Base-by-base conservation (phyloP, 53 echinoderm and acorn worm genomes). In the Mesocentrotus franciscanus region DNA sequence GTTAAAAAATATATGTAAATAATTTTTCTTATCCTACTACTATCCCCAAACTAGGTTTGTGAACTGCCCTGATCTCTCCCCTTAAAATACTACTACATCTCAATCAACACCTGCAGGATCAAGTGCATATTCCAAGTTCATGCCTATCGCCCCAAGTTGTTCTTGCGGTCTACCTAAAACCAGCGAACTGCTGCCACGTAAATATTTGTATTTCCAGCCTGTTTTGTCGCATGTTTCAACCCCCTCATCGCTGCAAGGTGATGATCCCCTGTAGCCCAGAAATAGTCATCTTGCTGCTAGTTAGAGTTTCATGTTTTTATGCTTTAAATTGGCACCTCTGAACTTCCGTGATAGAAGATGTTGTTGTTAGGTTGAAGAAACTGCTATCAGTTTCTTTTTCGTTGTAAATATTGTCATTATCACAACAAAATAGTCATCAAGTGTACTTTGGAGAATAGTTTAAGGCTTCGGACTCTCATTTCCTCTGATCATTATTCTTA, bases 151-250 rank as follows among this genome's bases (percentile, higher is more conserved):
- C 87, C 29, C 7, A 57, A 87, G 87, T 87, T 87, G 87, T 87
- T 87, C 87, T 87, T 87, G 87, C 59, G 87, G 87, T 87, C 87
- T 87, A 84, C 87, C 56, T 87, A 57, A 87, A 87, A 87, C 87
- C 85, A 58, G 87, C 58, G 58, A 8, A 87, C 87, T 59, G 87
- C 87, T 59, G 87, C 75, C 75, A 64, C 81, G 42, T 87, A 87
- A 87, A 87, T 87, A 87, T 87, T 87, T 87, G 87, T 87, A 56
- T 58, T 87, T 56, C 87, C 87, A 87, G 87, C 58, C 87, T 87
- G 87, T 87, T 87, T 0, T 10, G 11, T 59, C 58, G 87, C 87
- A 58, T 87, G 87, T 87, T 58, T 87, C 87, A 87, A 87, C 87
- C 87, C 87, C 87, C 87, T 87, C 29, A 87, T 58, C 13, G 87